Base-by-base conservation (phyloP, 2,113 vertebrate species). In the Channa argus region DNA sequence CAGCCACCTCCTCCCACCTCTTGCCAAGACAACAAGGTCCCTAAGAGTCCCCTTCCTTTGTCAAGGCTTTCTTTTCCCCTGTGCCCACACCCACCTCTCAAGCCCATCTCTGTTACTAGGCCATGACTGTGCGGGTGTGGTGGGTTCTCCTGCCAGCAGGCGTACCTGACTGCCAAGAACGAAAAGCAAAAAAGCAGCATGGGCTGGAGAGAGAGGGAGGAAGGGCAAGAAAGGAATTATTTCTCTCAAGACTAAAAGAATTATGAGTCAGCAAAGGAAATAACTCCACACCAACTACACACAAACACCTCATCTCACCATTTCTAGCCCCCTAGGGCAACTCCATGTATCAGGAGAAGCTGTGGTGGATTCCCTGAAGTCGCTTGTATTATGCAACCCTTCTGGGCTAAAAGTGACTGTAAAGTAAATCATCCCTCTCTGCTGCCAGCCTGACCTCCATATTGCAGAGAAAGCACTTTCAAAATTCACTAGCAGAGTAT, bases 381-480 rank as follows among this genome's bases (percentile, higher is more conserved):
- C 83, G 85, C 79, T 53, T 80, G 69, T 83, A 64, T 92, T 92
- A 91, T 82, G 89, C 86, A 91, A 92, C 72, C 76, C 82, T 85
- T 83, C 80, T 84, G 45, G 86, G 82, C 80, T 86, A 86, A 87
- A 90, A 88, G 80, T 80, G 91, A 89, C 82, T 83, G 64, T 64
- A 84, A 80, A 84, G 89, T 93, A 91, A 92, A 92, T 90, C 89
- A 92, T 90, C 78, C 82, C 53, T 77, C 64, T 74, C 74, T 77
- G 81, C 85, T 36, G 84, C 79, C 74, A 80, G 82, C 71, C 85
- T 90, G 88, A 90, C 91, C 88, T 90, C 87, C 80, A 76, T 83
- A 88, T 69, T 88, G 88, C 91, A 85, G 79, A 84, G 80, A 86
- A 85, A 90, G 89, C 85, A 78, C 77, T 89, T 84, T 85, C 14